These are phyloP conservation scores for Tyto alba DNA, from an alignment of 2,113 vertebrate species.

Conservation along the genomic window DNA sequence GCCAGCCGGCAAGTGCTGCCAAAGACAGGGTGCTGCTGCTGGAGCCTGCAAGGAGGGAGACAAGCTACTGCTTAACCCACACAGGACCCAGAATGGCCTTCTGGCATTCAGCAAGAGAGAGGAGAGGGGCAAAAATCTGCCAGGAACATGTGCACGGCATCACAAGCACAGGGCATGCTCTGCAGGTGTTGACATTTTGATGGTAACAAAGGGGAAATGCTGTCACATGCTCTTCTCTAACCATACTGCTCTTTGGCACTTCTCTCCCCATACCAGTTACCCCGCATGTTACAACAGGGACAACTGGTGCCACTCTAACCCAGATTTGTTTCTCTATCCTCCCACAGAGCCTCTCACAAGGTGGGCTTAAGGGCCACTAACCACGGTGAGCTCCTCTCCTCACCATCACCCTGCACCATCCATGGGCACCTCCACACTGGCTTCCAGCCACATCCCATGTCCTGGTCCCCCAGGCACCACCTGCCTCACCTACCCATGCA, in stretches of 20 bases:
- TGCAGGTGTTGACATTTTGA: neutral
- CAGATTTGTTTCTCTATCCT: neutral
- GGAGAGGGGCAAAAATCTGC: neutral
- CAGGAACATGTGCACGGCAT: neutral
- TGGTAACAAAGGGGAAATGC: neutral
- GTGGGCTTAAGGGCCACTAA: neutral
- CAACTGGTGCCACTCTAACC: neutral
- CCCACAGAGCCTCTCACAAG: rapidly evolving
- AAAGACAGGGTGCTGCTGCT: slow-evolving; percentile 88
- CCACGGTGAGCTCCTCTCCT: neutral
- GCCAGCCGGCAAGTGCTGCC: slow-evolving; percentile 84
- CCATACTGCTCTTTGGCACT: neutral
- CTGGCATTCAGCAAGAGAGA: neutral
- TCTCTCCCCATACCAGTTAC: neutral
- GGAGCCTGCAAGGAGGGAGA: slow-evolving; percentile 72
- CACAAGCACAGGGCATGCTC: neutral
- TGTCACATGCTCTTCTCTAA: neutral
- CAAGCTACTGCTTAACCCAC: neutral
- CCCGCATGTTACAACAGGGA: neutral
- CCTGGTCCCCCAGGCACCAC: neutral
- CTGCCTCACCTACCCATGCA: slow-evolving; percentile 81
- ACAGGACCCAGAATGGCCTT: neutral
- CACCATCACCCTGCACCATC: neutral
- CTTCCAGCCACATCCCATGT: rapidly evolving
- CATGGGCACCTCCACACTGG: neutral